Base-by-base conservation (phyloP, 2,113 vertebrate species). In the Takifugu flavidus region DNA sequence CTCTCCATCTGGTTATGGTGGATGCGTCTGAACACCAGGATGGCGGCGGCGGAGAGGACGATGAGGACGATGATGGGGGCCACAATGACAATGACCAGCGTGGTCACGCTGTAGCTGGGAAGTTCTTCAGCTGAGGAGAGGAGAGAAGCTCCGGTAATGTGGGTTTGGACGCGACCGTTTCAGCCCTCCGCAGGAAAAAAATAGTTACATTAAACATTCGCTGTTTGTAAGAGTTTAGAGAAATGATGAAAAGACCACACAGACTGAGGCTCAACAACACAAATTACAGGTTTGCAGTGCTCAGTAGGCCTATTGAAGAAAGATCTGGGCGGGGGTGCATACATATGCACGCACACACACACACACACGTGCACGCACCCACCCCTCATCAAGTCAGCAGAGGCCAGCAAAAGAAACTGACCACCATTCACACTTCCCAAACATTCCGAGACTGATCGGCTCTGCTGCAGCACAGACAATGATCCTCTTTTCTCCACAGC, bases 1-100 rank as follows among this genome's bases (percentile, higher is more conserved):
- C 95, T 91, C 78, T 99, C 95, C 92, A 98, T 94, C 44, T 94
- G 94, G 76, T 90, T 93, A 47, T 91, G 91, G 81, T 95, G 94
- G 65, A 98, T 92, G 67, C 93, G 94, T 52, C 92, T 90, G 79
- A 98, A 91, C 59, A 95, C 88, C 13, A 96, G 86, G 77, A 94
- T 89, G 13, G 94, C 91, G 5, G 94, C 71, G 0, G 87, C 88
- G 15, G 94, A 93, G 72, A 97, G 91, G 65, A 98, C 51, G 53
- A 97, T 68, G 42, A 98, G 79, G 50, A 94, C 92, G 0, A 96
- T 78, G 75, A 98, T 86, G 3, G 94, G 93, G 39, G 91, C 83
- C 84, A 96, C 83, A 47, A 95, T 92, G 77, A 93, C 92, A 1
- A 96, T 75, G 45, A 91, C 87, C 73, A 98, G 88, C 0, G 91